Evolutionary conservation across 2,888 invertebrate genomes (phyloP).

Genomic region (Gari tellinella): DNA sequence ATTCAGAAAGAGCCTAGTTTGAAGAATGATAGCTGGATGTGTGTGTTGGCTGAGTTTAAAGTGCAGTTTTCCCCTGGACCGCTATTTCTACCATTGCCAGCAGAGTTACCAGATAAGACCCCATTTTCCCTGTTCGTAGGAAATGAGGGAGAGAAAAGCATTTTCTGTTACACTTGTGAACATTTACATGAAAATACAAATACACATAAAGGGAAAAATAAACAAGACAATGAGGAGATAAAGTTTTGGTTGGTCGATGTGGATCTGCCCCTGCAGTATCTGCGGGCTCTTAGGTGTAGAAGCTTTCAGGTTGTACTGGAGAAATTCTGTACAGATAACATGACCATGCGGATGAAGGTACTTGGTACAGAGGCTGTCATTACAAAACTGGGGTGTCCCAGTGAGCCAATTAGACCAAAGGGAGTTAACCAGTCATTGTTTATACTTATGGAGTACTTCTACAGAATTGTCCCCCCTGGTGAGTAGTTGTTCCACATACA

Average conservation of each 20-base stretch:
- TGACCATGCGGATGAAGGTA: conserved; percentile 60
- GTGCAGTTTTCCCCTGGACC: conserved; percentile 41
- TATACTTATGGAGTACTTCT: conserved; percentile 72
- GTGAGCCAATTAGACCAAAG: conserved; percentile 67
- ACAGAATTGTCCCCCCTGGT: conserved; percentile 57
- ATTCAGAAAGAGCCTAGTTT: conserved; percentile 31
- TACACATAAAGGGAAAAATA: conserved; percentile 7
- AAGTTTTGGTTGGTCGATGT: conserved; percentile 70
- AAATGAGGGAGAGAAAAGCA: conserved; percentile 64
- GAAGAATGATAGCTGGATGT: conserved; percentile 57
- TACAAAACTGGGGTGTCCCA: conserved; percentile 64
- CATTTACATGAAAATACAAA: not conserved
- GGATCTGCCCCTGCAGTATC: conserved; percentile 52
- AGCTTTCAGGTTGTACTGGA: conserved; percentile 60
- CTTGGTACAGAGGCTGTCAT: conserved; percentile 63
- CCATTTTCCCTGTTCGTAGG: conserved; percentile 81
- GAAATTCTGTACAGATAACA: conserved; percentile 43
- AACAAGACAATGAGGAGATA: conserved; percentile 23
- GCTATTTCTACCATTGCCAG: conserved; percentile 38
- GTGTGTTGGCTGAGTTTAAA: conserved; percentile 57
- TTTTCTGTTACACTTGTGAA: conserved; percentile 70
- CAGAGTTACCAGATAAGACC: conserved; percentile 55
- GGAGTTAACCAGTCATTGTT: conserved; percentile 61
- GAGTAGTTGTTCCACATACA: too few species aligned
- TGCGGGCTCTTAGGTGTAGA: conserved; percentile 65